Conservation (phyloP, 2,888 invertebrate genomes). For the Apamea anceps region DNA sequence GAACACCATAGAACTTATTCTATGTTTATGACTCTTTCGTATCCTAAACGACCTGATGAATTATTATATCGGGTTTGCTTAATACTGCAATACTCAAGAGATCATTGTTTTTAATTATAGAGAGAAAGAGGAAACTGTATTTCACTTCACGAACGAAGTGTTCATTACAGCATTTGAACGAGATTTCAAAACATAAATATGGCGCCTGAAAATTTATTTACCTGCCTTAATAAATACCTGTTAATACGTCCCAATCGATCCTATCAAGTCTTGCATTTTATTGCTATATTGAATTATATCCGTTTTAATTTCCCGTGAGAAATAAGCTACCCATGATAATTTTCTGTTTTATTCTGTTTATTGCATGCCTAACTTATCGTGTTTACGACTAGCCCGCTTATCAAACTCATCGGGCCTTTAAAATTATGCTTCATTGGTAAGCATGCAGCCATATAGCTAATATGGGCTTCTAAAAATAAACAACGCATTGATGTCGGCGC, state of each 20-base stretch:
- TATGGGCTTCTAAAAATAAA: constrained; percentile 70
- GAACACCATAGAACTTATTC: background rate
- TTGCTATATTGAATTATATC: constrained; percentile 51
- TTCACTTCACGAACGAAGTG: constrained; percentile 38
- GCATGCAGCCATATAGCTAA: constrained; percentile 51
- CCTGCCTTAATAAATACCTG: constrained; percentile 54
- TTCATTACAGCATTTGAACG: constrained; percentile 36
- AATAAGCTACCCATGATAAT: constrained; percentile 60
- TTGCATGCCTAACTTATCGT: constrained; percentile 53
- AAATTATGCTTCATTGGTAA: constrained; percentile 61
- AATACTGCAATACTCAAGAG: constrained; percentile 2
- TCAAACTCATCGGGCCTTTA: constrained; percentile 60
- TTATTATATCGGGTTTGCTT: background rate
- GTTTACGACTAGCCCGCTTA: constrained; percentile 60
- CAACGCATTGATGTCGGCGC: constrained; percentile 76
- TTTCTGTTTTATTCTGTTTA: constrained; percentile 62
- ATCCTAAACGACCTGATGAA: background rate
- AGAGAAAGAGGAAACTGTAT: constrained; percentile 49
- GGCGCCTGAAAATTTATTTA: constrained; percentile 47
- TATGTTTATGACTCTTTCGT: background rate
- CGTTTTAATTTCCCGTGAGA: constrained; percentile 70
- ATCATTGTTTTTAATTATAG: constrained; percentile 47
- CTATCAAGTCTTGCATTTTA: constrained; percentile 65
- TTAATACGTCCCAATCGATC: constrained; percentile 57
- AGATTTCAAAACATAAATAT: constrained; percentile 48